phyloP scores from a whole-genome alignment of 2,113 vertebrate species.

The Phrynosoma blainvillii region DNA sequence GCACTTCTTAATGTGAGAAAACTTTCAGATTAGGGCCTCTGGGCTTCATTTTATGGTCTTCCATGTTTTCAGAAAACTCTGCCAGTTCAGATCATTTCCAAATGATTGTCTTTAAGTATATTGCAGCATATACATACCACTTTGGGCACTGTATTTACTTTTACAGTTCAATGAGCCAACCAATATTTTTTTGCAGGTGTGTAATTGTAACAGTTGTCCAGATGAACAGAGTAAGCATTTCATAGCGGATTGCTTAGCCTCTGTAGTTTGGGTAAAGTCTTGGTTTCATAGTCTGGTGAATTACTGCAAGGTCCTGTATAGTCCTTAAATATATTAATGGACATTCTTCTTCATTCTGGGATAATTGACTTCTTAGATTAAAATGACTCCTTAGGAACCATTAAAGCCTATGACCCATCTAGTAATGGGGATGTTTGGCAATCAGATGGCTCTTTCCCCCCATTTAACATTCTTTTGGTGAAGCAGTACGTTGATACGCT shows the following conservation, averaged over 20 bases:
- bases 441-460: not conserved
- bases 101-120: slow-evolving; percentile 17
- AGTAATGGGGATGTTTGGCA: slow-evolving; percentile 12
- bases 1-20: not conserved
- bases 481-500: not conserved
- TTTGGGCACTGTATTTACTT: slow-evolving; percentile 51
- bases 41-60: not conserved
- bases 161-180: slow-evolving; percentile 43
- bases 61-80: not conserved
- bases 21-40: not conserved
- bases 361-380: slow-evolving; percentile 44
- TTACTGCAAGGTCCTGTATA: slow-evolving; percentile 36
- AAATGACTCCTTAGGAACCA: slow-evolving; percentile 40
- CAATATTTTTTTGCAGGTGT: slow-evolving; percentile 47
- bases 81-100: not conserved
- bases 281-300: slow-evolving; percentile 35
- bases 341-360: slow-evolving; percentile 52
- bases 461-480: slow-evolving; percentile 4
- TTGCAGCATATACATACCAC: not conserved
- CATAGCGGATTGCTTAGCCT: slow-evolving; percentile 40
- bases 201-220: slow-evolving; percentile 48
- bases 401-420: not conserved
- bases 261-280: slow-evolving; percentile 21
- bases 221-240: slow-evolving; percentile 36
- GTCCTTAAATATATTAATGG: slow-evolving; percentile 45